These are phyloP conservation scores for Corythoichthys haematopterus DNA, from an alignment of 2,113 vertebrate genomes.

Conservation along the genomic window DNA sequence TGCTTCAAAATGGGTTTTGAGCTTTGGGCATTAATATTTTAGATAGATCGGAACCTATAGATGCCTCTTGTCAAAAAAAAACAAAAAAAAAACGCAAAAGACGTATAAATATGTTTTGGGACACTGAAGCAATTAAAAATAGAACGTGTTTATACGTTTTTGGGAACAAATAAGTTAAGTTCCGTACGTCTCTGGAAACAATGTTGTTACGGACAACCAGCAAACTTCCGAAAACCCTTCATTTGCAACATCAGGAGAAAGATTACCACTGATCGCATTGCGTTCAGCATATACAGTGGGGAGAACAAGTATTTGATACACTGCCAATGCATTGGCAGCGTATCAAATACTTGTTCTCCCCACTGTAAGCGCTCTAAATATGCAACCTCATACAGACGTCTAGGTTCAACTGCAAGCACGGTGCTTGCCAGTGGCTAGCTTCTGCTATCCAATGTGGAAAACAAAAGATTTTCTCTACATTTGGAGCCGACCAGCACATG, in stretches of 20 bases:
- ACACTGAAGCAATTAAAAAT: too few species aligned
- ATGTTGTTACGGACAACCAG: background rate
- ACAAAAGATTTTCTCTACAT: slow-evolving; percentile 27
- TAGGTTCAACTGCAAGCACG: slow-evolving; percentile 25
- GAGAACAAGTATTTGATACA: too few species aligned
- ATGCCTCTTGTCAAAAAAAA: too few species aligned
- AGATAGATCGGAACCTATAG: too few species aligned
- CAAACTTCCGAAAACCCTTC: background rate
- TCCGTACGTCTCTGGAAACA: background rate
- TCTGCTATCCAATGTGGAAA: slow-evolving; percentile 23
- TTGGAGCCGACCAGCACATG: slow-evolving; percentile 9
- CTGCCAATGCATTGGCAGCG: too few species aligned
- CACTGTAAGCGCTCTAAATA: slow-evolving; percentile 9
- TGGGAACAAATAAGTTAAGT: background rate
- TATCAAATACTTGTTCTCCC: too few species aligned
- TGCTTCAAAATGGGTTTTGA: too few species aligned
- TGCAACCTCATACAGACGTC: slow-evolving; percentile 36
- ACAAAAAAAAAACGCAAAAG: too few species aligned
- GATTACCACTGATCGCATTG: background rate
- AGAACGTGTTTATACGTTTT: too few species aligned
- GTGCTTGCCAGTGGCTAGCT: slow-evolving; percentile 24
- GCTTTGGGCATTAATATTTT: too few species aligned
- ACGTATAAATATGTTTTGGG: too few species aligned
- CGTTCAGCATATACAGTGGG: too few species aligned
- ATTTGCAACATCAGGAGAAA: background rate